These are phyloP conservation scores for Orthosia cruda DNA, from an alignment of 2,888 invertebrate genomes.

Conservation along the genomic window DNA sequence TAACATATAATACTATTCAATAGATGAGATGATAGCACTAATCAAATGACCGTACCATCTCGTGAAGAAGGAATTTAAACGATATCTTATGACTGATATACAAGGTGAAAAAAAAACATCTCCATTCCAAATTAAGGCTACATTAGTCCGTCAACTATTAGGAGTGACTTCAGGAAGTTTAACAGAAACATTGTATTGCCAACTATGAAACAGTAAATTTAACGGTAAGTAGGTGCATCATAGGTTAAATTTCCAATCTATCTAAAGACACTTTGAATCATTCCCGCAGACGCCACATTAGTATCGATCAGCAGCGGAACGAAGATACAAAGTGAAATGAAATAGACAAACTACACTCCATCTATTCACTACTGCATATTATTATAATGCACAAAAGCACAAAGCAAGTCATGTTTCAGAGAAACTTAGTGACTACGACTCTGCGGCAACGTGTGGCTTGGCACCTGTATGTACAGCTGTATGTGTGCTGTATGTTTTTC, in stretches of 20 bases:
- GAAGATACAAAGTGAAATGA: slow-evolving; percentile 7
- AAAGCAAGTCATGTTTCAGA: slow-evolving; percentile 30
- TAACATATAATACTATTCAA: slow-evolving; percentile 25
- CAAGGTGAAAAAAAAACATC: not conserved
- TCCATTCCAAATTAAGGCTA: not conserved
- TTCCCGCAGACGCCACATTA: slow-evolving; percentile 13
- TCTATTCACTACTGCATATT: slow-evolving; percentile 30
- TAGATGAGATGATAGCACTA: slow-evolving; percentile 30
- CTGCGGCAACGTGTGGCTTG: not conserved
- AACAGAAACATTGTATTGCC: not conserved
- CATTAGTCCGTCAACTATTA: not conserved
- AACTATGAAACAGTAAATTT: not conserved
- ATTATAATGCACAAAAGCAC: slow-evolving; percentile 24
- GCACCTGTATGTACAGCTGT: not conserved
- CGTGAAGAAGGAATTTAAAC: not conserved
- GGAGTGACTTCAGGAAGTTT: not conserved
- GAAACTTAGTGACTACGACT: slow-evolving; percentile 13
- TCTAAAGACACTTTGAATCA: slow-evolving; percentile 3
- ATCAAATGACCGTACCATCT: slow-evolving; percentile 15
- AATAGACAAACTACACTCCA: slow-evolving; percentile 27
- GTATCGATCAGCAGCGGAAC: slow-evolving; percentile 9
- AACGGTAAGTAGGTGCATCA: not conserved
- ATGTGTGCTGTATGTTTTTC: not conserved
- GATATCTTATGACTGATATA: not conserved
- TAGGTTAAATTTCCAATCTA: not conserved